Percentiles rank a stretch among this genome's conserved stretches.
Evolutionary conservation across 2,888 invertebrate genomes (phyloP).

Genomic region (Camponotus fellah): DNA sequence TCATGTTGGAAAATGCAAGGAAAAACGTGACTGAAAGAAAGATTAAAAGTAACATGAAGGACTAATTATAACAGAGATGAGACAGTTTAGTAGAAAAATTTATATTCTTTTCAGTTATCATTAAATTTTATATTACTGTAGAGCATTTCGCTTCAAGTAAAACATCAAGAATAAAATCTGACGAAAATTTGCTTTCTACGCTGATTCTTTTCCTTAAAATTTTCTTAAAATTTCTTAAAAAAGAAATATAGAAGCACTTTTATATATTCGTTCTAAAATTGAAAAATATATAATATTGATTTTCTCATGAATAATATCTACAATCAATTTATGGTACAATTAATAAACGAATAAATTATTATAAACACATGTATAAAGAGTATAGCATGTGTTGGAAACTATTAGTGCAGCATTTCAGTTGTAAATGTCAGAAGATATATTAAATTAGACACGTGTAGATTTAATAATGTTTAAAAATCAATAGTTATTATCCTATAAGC

Average conservation of each 20-base stretch:
- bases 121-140: conserved; percentile 12
- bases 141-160: neutral
- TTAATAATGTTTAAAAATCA: neutral
- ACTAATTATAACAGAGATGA: neutral
- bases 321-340: neutral
- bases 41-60: neutral
- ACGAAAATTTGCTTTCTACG: neutral
- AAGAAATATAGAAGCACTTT: neutral
- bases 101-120: neutral
- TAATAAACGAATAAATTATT: conserved; percentile 1
- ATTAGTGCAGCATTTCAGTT: neutral
- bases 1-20: neutral
- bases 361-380: neutral
- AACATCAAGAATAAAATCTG: neutral
- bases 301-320: neutral
- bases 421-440: neutral
- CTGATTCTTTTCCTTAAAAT: neutral
- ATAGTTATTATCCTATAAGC: neutral
- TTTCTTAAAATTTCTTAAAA: too few relatives aligned
- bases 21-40: neutral
- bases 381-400: neutral
- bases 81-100: neutral
- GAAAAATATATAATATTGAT: neutral
- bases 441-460: neutral
- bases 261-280: neutral